Evolutionary conservation across 2,797 vertebrate species (phyloP), one percentile per base, ranked within the genome.

Genomic region (Jordanella pulchra): DNA sequence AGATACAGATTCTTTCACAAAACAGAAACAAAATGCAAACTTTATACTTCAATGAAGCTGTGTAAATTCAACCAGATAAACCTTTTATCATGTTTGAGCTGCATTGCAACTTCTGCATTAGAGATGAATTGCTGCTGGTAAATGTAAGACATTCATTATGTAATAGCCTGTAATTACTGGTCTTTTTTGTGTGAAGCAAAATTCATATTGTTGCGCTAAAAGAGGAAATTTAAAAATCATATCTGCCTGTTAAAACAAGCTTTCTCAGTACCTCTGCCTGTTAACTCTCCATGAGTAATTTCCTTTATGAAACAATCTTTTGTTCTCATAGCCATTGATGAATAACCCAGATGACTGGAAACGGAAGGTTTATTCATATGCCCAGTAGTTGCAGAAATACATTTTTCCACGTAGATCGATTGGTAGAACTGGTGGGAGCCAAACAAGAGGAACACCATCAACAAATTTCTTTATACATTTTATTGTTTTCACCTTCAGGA

Each of bases 291-390:
- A 28, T 39, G 70, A 65, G 58, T 42, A 77, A 67, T 73, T 87
- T 86, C 73, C 81, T 71, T 64, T 69, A 75, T 79, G 75, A 82
- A 83, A 77, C 18, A 1, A 70, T 81, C 27, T 63, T 81, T 78
- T 69, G 73, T 77, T 90, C 73, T 88, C 39, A 48, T 67, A 75
- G 77, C 64, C 47, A 74, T 67, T 51, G 73, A 75, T 61, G 27
- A 12, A 27, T 66, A 77, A 81, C 78, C 87, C 82, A 84, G 70
- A 79, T 54, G 66, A 61, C 53, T 79, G 27, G 64, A 85, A 89
- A 77, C 28, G 0, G 21, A 79, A 56, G 58, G 56, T 89, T 89
- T 86, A 81, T 87, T 90, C 85, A 78, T 64, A 78, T 86, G 65
- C 56, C 71, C 80, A 74, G 13, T 61, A 85, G 75, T 69, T 77